Base-by-base conservation (phyloP, 2,888 invertebrate species). In the Ectobius pallidus region DNA sequence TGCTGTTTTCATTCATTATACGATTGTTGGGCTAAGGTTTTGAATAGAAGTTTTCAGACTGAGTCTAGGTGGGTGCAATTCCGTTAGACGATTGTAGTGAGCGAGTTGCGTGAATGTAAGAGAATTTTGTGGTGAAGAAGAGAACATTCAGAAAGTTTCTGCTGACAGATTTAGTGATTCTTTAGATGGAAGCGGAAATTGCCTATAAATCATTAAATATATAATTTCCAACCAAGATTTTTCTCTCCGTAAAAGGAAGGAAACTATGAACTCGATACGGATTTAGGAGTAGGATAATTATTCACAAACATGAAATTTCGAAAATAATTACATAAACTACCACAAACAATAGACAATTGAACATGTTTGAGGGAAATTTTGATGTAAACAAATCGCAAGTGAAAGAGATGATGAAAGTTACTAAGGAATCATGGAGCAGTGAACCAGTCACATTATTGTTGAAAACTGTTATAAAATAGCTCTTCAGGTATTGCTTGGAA, bases 111-210 rank as follows among this genome's bases (percentile, higher is more conserved):
- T 25, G 52, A 22, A 20, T 3, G 49, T 25, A 22, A 52, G 20
- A 18, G 3, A 25, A 52, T 52, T 52, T 22, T 52, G 52, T 11
- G 52, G 52, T 52, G 25, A 52, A 18, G 20, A 49, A 11, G 14
- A 25, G 22, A 52, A 22, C 7, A 9, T 52, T 52, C 49, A 52
- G 22, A 52, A 22, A 52, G 52, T 52, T n/a, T 52, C 11, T 52
- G 52, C 16, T 22, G 52, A 52, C 52, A 52, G 52, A 52, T 52
- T 52, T 52, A 52, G 52, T 25, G 52, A 52, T 25, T 52, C 20
- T 52, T 22, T 52, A 9, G 14, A 52, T 1, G 11, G 20, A 52
- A 25, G 22, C 25, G 52, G 52, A 52, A 52, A 52, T 52, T 52
- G 52, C 52, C 52, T 52, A 25, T 52, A 52, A 52, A 52, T 52